phyloP scores from a whole-genome alignment of 2,113 vertebrate species.

The Cyanocitta stelleri region DNA sequence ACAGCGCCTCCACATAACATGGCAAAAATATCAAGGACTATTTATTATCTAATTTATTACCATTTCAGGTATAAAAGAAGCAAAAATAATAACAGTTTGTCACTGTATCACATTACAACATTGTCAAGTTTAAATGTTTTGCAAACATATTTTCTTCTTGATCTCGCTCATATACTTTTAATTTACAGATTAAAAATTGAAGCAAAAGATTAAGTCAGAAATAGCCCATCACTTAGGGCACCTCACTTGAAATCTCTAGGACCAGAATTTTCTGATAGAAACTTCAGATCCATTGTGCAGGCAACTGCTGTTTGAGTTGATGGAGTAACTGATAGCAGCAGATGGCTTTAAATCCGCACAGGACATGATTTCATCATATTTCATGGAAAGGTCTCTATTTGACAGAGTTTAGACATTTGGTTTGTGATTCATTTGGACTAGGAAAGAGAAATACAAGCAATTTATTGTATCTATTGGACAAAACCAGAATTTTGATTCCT shows the following conservation, averaged over 20 bases:
- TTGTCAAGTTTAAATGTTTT: background rate
- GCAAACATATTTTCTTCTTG: background rate
- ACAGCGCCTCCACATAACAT: background rate
- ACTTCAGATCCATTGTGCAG: background rate
- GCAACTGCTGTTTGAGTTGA: background rate
- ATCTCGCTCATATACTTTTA: background rate
- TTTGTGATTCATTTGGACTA: background rate
- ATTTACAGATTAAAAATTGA: background rate
- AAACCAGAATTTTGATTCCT: background rate
- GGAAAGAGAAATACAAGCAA: background rate
- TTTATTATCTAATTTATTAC: background rate
- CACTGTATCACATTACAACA: background rate
- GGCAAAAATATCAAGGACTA: background rate
- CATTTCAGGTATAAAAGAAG: background rate
- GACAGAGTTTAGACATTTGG: background rate
- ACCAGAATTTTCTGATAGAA: background rate
- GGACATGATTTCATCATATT: background rate
- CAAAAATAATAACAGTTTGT: background rate
- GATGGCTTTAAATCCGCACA: background rate
- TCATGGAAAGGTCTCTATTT: background rate
- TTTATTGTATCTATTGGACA: background rate
- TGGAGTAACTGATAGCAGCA: background rate
- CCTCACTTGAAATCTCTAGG: background rate
- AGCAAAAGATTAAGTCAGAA: background rate
- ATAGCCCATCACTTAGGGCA: background rate